phyloP scores from a whole-genome alignment of 2,113 vertebrate genomes.

The Myrmecobius fasciatus region DNA sequence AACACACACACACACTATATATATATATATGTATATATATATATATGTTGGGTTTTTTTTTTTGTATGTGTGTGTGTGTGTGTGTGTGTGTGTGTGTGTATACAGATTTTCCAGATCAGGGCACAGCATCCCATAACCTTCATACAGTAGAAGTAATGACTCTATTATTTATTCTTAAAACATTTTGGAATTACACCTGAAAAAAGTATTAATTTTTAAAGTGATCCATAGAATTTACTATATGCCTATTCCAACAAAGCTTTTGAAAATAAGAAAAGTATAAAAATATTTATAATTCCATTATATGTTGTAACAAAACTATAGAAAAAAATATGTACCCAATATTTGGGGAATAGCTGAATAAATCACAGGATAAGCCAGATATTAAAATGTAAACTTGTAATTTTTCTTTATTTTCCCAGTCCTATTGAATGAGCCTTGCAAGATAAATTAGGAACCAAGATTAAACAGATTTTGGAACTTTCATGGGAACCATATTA shows the following conservation, averaged over 20 bases:
- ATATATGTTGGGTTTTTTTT: too few species aligned
- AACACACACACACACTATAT: too few species aligned
- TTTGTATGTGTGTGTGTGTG: too few species aligned
- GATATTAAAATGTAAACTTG: not conserved
- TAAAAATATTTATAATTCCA: not conserved
- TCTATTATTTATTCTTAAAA: not conserved
- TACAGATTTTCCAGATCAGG: not conserved
- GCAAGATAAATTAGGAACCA: not conserved
- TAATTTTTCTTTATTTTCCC: not conserved
- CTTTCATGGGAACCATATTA: not conserved
- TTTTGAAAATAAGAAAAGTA: not conserved
- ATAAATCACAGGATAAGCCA: not conserved
- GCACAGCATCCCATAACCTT: not conserved
- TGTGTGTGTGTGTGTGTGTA: too few species aligned
- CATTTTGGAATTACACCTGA: not conserved
- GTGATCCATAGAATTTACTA: not conserved
- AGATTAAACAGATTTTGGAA: not conserved
- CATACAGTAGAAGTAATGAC: not conserved
- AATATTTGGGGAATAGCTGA: not conserved
- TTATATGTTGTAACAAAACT: not conserved
- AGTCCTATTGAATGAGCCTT: not conserved
- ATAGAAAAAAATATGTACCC: not conserved
- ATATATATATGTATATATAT: too few species aligned
- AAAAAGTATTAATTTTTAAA: not conserved
- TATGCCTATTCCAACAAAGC: not conserved